These are phyloP conservation scores for Tigriopus californicus DNA, from an alignment of 2,888 invertebrate species.

Conservation along the genomic window DNA sequence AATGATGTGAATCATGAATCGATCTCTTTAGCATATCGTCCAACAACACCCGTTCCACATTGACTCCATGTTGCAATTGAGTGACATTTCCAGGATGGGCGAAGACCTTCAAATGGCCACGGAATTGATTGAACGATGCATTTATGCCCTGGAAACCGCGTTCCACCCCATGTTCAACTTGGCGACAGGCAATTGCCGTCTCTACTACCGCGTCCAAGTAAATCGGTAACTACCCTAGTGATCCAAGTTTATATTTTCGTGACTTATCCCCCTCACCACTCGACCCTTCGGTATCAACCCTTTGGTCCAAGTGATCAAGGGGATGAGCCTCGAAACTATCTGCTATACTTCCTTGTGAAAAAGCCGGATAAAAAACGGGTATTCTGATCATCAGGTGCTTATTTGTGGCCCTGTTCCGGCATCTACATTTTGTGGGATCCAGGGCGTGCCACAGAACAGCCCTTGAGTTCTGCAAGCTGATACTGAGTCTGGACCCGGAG, in stretches of 20 bases:
- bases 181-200: conserved; percentile 46
- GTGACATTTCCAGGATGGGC: conserved; percentile 54
- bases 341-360: no score
- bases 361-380: no score
- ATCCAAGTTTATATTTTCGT: not conserved
- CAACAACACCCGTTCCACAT: conserved; percentile 58
- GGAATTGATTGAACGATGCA: conserved; percentile 54
- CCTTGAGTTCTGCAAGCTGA: conserved; percentile 63
- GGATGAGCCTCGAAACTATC: no score
- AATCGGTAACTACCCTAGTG: conserved; percentile 39
- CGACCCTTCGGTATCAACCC: no score
- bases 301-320: no score
- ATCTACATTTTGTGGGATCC: conserved; percentile 53
- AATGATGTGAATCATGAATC: not conserved
- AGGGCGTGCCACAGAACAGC: conserved; percentile 66
- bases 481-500: conserved; percentile 54
- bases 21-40: conserved; percentile 30
- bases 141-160: conserved; percentile 53
- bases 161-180: conserved; percentile 62
- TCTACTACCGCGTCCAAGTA: conserved; percentile 59
- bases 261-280: not conserved
- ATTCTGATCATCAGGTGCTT: conserved; percentile 37
- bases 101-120: conserved; percentile 60
- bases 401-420: conserved; percentile 60
- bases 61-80: conserved; percentile 56